Evolutionary conservation across 2,888 invertebrate genomes (phyloP).

Genomic region (Altica lythri): DNA sequence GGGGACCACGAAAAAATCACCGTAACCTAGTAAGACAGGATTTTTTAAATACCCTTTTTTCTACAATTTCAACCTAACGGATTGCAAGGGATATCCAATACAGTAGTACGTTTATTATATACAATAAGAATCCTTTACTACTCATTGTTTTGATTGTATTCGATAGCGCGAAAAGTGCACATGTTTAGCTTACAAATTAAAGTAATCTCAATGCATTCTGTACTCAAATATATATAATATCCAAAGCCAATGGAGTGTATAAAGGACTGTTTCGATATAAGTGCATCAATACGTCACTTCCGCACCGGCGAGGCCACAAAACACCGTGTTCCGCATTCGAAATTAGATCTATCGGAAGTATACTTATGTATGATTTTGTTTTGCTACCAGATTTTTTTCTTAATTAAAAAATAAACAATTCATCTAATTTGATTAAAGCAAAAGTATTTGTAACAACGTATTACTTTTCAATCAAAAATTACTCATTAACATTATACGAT

Average conservation of each 20-base stretch:
- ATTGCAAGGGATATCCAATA: not conserved
- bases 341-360: slow-evolving; percentile 36
- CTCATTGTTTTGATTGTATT: slow-evolving; percentile 33
- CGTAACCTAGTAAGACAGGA: no score
- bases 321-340: slow-evolving; percentile 36
- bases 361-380: no score
- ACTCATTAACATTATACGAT: no score
- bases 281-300: slow-evolving; percentile 47
- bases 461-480: no score
- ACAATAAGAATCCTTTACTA: slow-evolving; percentile 24
- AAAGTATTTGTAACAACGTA: no score
- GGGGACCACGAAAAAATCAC: no score
- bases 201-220: slow-evolving; percentile 13
- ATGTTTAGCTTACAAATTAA: slow-evolving; percentile 29
- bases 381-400: no score
- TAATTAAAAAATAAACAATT: no score
- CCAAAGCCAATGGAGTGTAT: slow-evolving; percentile 33
- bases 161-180: slow-evolving; percentile 24
- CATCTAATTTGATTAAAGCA: no score
- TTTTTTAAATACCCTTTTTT: no score
- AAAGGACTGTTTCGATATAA: slow-evolving; percentile 39
- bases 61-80: no score
- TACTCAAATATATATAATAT: no score
- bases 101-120: not conserved
- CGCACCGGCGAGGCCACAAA: slow-evolving; percentile 50